Evolutionary conservation across 2,888 invertebrate species (phyloP).

Genomic region (Eupithecia subfuscata): DNA sequence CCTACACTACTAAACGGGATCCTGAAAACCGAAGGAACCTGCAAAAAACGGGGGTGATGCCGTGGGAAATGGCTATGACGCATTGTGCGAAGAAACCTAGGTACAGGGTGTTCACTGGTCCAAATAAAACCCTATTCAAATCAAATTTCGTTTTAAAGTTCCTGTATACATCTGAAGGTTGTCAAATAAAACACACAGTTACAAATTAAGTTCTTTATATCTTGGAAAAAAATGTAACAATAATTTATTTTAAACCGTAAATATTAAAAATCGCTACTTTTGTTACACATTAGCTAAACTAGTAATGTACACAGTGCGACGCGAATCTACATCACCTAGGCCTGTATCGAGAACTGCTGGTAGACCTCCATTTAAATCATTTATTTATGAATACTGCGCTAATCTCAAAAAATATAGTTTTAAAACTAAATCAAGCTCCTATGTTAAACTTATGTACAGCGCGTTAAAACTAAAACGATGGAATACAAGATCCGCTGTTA

Average conservation of each 20-base stretch:
- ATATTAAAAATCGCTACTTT: constrained; percentile 65
- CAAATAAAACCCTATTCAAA: background rate
- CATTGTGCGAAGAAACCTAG: too few species aligned
- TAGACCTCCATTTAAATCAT: background rate
- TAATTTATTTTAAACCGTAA: constrained; percentile 76
- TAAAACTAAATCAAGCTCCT: constrained; percentile 28
- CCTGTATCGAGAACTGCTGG: background rate
- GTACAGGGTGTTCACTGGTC: background rate
- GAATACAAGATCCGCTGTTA: constrained; percentile 26
- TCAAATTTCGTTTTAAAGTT: background rate
- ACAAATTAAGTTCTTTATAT: constrained; percentile 81
- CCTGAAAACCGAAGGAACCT: too few species aligned
- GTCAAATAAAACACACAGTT: constrained; percentile 52
- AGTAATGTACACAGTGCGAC: constrained; percentile 27
- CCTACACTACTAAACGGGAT: too few species aligned
- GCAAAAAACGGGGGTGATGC: too few species aligned
- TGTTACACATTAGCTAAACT: constrained; percentile 26
- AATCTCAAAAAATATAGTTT: constrained; percentile 54
- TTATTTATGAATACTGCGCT: constrained; percentile 54
- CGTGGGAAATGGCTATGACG: too few species aligned
- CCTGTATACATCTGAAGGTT: background rate
- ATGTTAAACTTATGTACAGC: constrained; percentile 23
- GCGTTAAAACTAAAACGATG: constrained; percentile 23
- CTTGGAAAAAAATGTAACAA: constrained; percentile 74
- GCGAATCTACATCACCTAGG: background rate